These are phyloP conservation scores for Trichonephila clavipes DNA, from an alignment of 1,140 invertebrate genomes.

Conservation along the genomic window DNA sequence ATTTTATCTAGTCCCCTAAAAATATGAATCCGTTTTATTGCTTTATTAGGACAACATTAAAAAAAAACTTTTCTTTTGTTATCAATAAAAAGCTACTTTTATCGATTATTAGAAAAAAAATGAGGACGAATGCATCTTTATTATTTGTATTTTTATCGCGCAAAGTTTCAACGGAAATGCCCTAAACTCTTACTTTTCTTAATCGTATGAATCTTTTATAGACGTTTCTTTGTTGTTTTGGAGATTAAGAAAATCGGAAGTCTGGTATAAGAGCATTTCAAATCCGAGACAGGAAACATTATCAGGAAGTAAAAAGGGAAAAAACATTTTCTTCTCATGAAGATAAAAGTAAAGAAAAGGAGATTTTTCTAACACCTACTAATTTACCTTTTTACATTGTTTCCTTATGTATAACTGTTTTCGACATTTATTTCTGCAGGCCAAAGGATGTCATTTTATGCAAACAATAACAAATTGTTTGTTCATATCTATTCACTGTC, in stretches of 20 bases:
- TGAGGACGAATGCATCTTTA: too few species aligned
- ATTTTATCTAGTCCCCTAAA: too few species aligned
- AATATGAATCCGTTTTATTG: too few species aligned
- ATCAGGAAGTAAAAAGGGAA: background rate
- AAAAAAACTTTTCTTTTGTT: too few species aligned
- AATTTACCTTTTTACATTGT: conserved; percentile 8
- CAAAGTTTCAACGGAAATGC: background rate
- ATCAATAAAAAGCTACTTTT: too few species aligned
- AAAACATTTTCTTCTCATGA: background rate
- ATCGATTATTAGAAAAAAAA: too few species aligned
- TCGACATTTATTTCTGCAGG: background rate
- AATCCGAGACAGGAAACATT: background rate
- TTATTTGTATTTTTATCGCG: background rate
- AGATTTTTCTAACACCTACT: background rate
- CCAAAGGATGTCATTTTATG: background rate
- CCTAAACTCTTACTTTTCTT: background rate
- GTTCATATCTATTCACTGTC: background rate
- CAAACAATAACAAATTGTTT: background rate
- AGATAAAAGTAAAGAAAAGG: background rate
- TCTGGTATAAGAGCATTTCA: background rate
- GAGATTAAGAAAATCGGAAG: background rate
- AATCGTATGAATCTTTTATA: background rate
- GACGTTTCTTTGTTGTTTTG: background rate
- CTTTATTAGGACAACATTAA: too few species aligned
- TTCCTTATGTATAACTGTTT: background rate